Conservation (phyloP, 1,140 invertebrate species). For the Drosophila truncata region DNA sequence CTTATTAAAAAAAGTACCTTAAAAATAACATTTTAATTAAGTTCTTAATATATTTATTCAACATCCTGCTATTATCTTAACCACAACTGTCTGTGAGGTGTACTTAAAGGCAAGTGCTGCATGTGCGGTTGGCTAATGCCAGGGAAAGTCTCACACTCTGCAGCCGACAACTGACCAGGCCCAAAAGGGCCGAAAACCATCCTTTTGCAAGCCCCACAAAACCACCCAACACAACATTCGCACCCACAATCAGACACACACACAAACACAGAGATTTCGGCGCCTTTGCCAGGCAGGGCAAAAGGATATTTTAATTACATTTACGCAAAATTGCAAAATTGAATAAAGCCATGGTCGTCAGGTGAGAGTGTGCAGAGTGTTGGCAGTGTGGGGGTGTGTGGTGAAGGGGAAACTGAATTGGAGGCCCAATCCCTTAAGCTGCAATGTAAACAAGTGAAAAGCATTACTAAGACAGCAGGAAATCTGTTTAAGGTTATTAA, state of each 20-base stretch:
- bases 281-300: slow-evolving; percentile 54
- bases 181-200: not conserved
- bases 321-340: slow-evolving; percentile 79
- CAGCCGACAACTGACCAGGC: slow-evolving; percentile 17
- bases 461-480: slow-evolving; percentile 65
- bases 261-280: slow-evolving; percentile 53
- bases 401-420: slow-evolving; percentile 5
- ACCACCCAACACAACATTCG: not conserved
- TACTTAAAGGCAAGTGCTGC: slow-evolving; percentile 55
- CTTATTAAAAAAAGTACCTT: too few species aligned
- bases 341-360: slow-evolving; percentile 58
- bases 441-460: slow-evolving; percentile 74
- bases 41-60: not conserved
- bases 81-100: slow-evolving; percentile 32
- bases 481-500: slow-evolving; percentile 60
- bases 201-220: slow-evolving; percentile 5
- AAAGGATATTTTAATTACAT: slow-evolving; percentile 82
- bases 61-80: slow-evolving; percentile 7
- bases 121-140: slow-evolving; percentile 75
- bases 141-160: slow-evolving; percentile 64
- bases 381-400: slow-evolving; percentile 9
- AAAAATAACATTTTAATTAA: not conserved
- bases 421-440: slow-evolving; percentile 60
- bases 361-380: slow-evolving; percentile 4
- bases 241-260: slow-evolving; percentile 15